Base-by-base conservation (phyloP, 2,113 vertebrate species). In the Forbesichthys papilliferus region DNA sequence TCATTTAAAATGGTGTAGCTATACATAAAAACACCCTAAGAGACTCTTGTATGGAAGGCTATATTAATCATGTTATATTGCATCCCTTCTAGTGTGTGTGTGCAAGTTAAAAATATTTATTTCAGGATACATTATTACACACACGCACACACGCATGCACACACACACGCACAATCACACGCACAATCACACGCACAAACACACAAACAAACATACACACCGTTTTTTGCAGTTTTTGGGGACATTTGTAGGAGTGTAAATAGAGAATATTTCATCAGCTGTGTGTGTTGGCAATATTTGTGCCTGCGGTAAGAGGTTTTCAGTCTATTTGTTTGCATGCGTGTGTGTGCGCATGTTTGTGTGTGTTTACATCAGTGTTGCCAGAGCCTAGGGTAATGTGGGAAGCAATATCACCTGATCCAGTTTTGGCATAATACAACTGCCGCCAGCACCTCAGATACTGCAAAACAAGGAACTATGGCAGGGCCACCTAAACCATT, bases 201-300 rank as follows among this genome's bases (percentile, higher is more conserved):
- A 74, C 70, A 75, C 75, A 70, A 58, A 83, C 9, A 80, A 33
- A 60, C 78, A 81, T 77, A 71, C 68, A 64, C 12, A 3, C 27
- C 27, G 27, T 27, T 27, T 27, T 27, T 51, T 72, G 71, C 86
- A 58, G 11, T 86, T 89, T 84, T 83, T 82, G 71, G 79, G 86
- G 84, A 88, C 84, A 84, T 89, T 91, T 88, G 75, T 76, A 87
- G 89, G 84, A 82, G 85, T 81, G 85, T 85, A 90, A 89, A 89
- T 80, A 90, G 72, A 66, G 82, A 84, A 84, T 90, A 88, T 90
- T 90, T 91, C 87, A 91, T 89, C 88, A 89, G 86, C 86, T 91
- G 88, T 90, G 83, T 79, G 84, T 84, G 71, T 82, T 87, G 85
- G 83, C 83, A 81, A 82, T 82, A 87, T 89, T 84, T 79, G 66